Percentiles rank a stretch among this genome's conserved stretches.
phyloP scores from a whole-genome alignment of 2,888 invertebrate species.

The Aporophyla nigra region DNA sequence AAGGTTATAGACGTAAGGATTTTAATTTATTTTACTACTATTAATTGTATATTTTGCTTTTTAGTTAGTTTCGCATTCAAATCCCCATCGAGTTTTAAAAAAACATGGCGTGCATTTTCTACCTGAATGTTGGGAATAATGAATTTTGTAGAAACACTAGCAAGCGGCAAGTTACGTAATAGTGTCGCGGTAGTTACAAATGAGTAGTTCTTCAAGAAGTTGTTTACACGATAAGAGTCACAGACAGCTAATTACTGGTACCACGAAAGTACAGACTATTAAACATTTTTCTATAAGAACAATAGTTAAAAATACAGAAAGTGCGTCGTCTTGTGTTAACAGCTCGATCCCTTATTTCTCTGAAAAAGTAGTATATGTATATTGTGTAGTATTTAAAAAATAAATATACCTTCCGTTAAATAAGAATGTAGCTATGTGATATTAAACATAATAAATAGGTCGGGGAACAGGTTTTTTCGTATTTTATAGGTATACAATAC shows the following conservation, averaged over 20 bases:
- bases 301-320: not conserved
- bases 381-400: conserved; percentile 3
- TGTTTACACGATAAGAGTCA: not conserved
- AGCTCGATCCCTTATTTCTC: not conserved
- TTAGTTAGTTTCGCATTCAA: too few species aligned
- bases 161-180: not conserved
- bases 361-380: not conserved
- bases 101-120: not conserved
- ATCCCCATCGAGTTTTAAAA: not conserved
- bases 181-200: not conserved
- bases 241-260: not conserved
- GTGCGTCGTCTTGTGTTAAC: not conserved
- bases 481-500: too few species aligned
- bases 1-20: conserved; percentile 33
- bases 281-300: too few species aligned
- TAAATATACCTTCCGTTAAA: not conserved
- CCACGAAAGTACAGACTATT: not conserved
- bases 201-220: not conserved
- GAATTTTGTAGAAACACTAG: not conserved
- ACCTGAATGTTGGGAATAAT: not conserved
- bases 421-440: conserved; percentile 31
- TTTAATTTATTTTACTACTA: conserved; percentile 31
- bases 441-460: conserved; percentile 4
- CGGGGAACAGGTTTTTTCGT: too few species aligned
- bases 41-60: conserved; percentile 7